Base-by-base conservation (phyloP, 1,140 invertebrate genomes). In the Drosophila leontia region DNA sequence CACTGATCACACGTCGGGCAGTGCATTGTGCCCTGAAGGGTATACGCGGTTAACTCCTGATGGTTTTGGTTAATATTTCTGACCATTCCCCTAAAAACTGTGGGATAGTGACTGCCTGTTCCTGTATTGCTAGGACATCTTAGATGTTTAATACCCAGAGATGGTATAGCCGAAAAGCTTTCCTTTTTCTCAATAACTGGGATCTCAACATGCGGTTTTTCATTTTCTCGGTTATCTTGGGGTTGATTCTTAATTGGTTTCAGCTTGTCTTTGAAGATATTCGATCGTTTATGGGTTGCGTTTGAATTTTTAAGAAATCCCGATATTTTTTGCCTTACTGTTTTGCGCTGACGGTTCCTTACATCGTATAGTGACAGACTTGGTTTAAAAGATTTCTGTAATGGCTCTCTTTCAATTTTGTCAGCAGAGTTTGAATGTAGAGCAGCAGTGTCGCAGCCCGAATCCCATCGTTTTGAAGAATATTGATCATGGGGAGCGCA, bases 281-380 rank as follows among this genome's bases (percentile, higher is more conserved):
- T 44, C 0, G 45, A 42, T 11, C 41, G 41, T 1, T 17, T 60
- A 2, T 34, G 15, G 35, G n/a, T n/a, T 3, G 23, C 8, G 32
- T 80, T 84, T 0, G 60, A 62, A 13, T 17, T 51, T 13, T 56
- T 85, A 3, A 82, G 42, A 11, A 71, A 64, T 0, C 53, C 53
- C 2, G 77, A 71, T 3, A 84, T 57, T 19, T 55, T 65, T 4
- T 78, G 29, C 9, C 42, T 75, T 0, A 78, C 11, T 0, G 75
- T 41, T n/a, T 51, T 78, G 26, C 1, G 23, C 0, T 6, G 6
- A 19, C 9, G 17, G 1, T 23, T n/a, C 1, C 9, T 13, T 13
- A 42, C 3, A 3, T 71, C 51, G 39, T 44, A 53, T 6, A 41
- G 4, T 1, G 68, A 39, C 19, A n/a, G 1, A 11, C 8, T n/a